phyloP scores from a whole-genome alignment of 2,888 invertebrate species.

The Drosophila paucipuncta region DNA sequence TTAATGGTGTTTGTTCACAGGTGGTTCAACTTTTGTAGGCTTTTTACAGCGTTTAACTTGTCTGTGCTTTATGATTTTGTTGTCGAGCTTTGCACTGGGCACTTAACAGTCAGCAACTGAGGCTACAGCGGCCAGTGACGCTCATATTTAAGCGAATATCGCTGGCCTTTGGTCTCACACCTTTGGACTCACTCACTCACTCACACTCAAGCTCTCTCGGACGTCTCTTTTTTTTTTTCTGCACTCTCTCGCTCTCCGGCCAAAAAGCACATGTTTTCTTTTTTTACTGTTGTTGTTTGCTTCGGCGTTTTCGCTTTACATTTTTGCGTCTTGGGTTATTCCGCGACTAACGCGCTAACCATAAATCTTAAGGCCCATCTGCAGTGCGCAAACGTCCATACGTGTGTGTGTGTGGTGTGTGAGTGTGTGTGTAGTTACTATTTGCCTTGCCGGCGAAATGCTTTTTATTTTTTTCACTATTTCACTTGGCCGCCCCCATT shows the following conservation, averaged over 20 bases:
- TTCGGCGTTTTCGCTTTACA: constrained; percentile 50
- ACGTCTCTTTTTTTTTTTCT: constrained; percentile 1
- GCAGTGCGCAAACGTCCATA: constrained; percentile 15
- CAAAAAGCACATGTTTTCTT: constrained; percentile 71
- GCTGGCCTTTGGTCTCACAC: constrained; percentile 10
- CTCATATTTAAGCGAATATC: constrained; percentile 74
- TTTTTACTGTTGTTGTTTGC: constrained; percentile 46
- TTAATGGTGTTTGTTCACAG: constrained; percentile 24
- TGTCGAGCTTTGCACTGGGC: constrained; percentile 52
- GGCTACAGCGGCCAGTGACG: constrained; percentile 43
- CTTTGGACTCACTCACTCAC: constrained; percentile 1
- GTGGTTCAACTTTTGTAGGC: constrained; percentile 10
- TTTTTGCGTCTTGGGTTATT: constrained; percentile 69
- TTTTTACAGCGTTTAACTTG: constrained; percentile 10
- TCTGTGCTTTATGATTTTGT: constrained; percentile 1
- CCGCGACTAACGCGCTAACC: constrained; percentile 51
- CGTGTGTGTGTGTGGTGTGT: constrained; percentile 1
- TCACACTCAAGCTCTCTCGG: constrained; percentile 9
- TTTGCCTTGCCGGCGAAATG: constrained; percentile 58
- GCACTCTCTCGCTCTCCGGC: constrained; percentile 11
- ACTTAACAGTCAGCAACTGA: constrained; percentile 75
- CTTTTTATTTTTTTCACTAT: constrained; percentile 37
- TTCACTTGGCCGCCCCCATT: constrained; percentile 20
- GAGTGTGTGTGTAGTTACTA: constrained; percentile 7
- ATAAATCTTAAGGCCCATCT: constrained; percentile 63